These are phyloP conservation scores for Anhinga rufa DNA, from an alignment of 2,113 vertebrate species.

Conservation along the genomic window DNA sequence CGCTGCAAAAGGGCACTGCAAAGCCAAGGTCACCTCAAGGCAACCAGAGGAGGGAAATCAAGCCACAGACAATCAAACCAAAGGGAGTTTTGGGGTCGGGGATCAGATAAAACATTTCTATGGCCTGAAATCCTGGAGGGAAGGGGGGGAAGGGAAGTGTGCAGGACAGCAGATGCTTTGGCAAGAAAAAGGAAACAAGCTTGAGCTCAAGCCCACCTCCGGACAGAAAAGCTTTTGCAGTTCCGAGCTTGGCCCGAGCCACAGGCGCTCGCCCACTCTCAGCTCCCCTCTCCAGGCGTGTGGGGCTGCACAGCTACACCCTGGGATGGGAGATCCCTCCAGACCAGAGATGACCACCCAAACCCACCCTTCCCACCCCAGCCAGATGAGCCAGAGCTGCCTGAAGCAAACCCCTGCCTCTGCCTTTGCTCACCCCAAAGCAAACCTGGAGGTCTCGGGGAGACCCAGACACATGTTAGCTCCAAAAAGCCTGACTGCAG, in stretches of 20 bases:
- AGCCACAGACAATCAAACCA: background rate
- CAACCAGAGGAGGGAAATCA: background rate
- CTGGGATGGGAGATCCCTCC: background rate
- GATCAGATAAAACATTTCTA: background rate
- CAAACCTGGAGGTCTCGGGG: background rate
- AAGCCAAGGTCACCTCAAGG: background rate
- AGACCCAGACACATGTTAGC: background rate
- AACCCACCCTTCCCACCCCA: background rate
- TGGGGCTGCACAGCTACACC: background rate
- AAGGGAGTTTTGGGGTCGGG: background rate
- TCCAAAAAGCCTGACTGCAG: background rate
- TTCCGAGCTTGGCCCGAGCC: background rate
- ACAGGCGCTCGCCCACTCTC: background rate
- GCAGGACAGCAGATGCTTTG: conserved; percentile 53
- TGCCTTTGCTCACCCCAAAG: background rate
- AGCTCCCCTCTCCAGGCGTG: background rate
- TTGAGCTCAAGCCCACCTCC: conserved; percentile 18
- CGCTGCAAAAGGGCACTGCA: background rate
- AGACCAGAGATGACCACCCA: fast-evolving
- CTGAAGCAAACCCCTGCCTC: background rate
- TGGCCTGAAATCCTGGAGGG: background rate
- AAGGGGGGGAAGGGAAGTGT: background rate
- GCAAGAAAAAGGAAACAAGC: background rate
- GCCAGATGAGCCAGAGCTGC: background rate
- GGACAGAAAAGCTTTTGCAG: background rate